A percentile compares a stretch with the other conserved stretches of the same genome.
These are phyloP conservation scores for Ophiodon elongatus DNA, from an alignment of 2,113 vertebrate genomes.

Conservation along the genomic window DNA sequence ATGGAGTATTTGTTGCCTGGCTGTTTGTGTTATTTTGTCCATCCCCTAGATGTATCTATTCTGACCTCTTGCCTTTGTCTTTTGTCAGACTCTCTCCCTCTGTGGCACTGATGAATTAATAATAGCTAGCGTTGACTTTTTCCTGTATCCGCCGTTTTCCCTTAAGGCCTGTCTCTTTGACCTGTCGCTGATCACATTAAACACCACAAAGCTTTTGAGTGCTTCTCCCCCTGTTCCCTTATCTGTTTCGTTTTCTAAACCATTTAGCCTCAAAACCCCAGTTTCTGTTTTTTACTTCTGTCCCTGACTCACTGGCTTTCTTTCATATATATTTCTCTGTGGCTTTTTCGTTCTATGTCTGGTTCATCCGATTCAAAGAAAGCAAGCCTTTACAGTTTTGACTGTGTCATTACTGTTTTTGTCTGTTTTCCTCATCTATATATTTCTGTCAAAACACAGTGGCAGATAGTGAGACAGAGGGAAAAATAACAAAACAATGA, in stretches of 20 bases:
- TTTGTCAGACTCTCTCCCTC: constrained; percentile 41
- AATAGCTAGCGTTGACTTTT: constrained; percentile 47
- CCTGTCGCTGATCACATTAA: constrained; percentile 65
- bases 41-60: neutral
- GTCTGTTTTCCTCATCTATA: neutral
- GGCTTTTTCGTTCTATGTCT: constrained; percentile 64
- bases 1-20: neutral
- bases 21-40: constrained; percentile 1
- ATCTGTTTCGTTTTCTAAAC: constrained; percentile 47
- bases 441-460: constrained; percentile 15
- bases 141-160: constrained; percentile 31
- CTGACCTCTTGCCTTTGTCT: constrained; percentile 43
- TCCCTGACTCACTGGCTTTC: constrained; percentile 17
- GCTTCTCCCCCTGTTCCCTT: constrained; percentile 19
- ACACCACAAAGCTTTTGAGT: constrained; percentile 50
- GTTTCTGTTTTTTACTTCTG: constrained; percentile 40
- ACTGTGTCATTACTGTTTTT: neutral
- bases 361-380: constrained; percentile 23
- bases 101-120: constrained; percentile 58
- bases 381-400: constrained; percentile 30
- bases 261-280: constrained; percentile 48
- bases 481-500: neutral
- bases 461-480: neutral
- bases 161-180: constrained; percentile 54
- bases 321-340: constrained; percentile 4